Base-by-base conservation (phyloP, 1,140 invertebrate species). In the Pristionchus pacificus region DNA sequence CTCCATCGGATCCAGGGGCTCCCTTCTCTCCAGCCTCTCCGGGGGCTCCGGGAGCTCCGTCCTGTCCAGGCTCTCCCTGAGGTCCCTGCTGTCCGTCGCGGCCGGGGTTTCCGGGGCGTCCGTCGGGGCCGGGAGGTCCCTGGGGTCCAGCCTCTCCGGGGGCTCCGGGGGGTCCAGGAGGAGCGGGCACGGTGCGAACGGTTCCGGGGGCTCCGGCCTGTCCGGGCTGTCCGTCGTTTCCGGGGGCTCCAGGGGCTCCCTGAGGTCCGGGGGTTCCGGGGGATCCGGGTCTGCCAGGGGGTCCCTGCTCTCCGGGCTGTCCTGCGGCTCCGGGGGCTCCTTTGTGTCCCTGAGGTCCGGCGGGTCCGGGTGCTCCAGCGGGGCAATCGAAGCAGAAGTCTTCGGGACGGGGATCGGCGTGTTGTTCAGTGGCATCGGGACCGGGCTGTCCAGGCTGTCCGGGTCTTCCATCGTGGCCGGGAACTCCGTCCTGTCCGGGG, bases 381-480 rank as follows among this genome's bases (percentile, higher is more conserved):
- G 72, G 72, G 65, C 74, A 74, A 31, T 71, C 71, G 70, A 67
- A 73, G 70, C 74, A 74, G 74, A 74, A 74, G 64, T 72, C 71
- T 27, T 77, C 70, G 58, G 74, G 60, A 67, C 63, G 60, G 60
- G 74, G 70, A 64, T 67, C 64, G 59, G 64, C 71, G 58, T 71
- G 74, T 28, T 72, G 70, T 63, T 55, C 49, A 49, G 69, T 57
- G 38, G 74, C 74, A 62, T 75, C 74, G 27, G 71, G 31, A 67
- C 65, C 74, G n/a, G 67, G 72, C 55, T 64, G 31, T 72, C 72
- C 72, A 30, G 64, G 67, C 1, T 29, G 60, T 74, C 73, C 73
- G 27, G 73, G 73, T 14, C 69, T 55, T 74, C 73, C 73, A 31
- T 74, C 70, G 30, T 70, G 63, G 29, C 68, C 70, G n/a, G 73